These are phyloP conservation scores for Erebia palarica DNA, from an alignment of 2,888 invertebrate genomes.

Conservation along the genomic window DNA sequence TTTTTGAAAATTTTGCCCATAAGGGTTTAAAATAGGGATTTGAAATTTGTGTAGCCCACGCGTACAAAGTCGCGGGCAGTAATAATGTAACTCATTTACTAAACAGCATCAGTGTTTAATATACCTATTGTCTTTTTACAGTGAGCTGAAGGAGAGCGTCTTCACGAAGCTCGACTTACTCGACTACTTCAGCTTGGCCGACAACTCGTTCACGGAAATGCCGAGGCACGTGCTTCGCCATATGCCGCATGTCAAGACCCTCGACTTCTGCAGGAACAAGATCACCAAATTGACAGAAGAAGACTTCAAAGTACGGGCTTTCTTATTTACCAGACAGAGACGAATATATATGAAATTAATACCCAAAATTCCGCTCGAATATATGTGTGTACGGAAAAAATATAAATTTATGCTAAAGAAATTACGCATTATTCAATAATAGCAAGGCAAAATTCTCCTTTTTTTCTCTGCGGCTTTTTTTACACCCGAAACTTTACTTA, in stretches of 20 bases:
- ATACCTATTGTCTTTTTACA: slow-evolving; percentile 66
- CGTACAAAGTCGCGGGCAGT: too few species aligned
- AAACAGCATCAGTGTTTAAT: too few species aligned
- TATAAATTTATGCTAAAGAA: too few species aligned
- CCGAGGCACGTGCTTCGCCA: slow-evolving; percentile 89
- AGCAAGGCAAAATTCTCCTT: too few species aligned
- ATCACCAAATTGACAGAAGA: slow-evolving; percentile 88
- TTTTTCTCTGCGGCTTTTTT: too few species aligned
- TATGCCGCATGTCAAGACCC: slow-evolving; percentile 88
- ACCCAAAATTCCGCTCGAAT: not conserved
- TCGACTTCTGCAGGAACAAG: slow-evolving; percentile 91
- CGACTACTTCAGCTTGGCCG: slow-evolving; percentile 89
- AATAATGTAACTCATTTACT: too few species aligned
- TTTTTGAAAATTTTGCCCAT: too few species aligned
- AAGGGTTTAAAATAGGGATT: too few species aligned
- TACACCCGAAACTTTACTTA: too few species aligned
- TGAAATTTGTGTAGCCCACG: too few species aligned
- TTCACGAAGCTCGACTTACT: slow-evolving; percentile 89
- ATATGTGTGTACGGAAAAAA: too few species aligned
- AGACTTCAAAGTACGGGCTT: slow-evolving; percentile 85
- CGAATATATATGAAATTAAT: not conserved
- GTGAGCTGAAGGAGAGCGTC: slow-evolving; percentile 87
- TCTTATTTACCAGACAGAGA: not conserved
- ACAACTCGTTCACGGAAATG: slow-evolving; percentile 89
- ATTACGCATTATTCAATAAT: too few species aligned